These are phyloP conservation scores for Muscicapa comitata DNA, from an alignment of 2,797 vertebrate genomes.

Conservation along the genomic window DNA sequence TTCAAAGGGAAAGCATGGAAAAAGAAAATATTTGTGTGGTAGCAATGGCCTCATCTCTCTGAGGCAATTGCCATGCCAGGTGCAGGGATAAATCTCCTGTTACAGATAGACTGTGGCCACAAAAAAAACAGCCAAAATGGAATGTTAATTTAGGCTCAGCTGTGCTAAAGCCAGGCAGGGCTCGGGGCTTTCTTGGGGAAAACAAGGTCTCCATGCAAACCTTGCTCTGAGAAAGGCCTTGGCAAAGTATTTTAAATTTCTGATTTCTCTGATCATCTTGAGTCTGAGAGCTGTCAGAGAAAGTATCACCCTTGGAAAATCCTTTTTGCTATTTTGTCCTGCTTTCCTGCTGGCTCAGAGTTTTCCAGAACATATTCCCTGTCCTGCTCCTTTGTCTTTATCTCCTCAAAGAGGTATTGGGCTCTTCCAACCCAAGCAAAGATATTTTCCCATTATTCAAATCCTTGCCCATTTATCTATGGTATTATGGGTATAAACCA, in stretches of 20 bases:
- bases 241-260: background rate
- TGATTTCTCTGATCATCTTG: background rate
- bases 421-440: background rate
- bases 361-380: background rate
- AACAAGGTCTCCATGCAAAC: background rate
- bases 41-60: background rate
- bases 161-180: background rate
- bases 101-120: background rate
- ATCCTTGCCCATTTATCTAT: background rate
- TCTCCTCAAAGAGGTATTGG: background rate
- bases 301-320: background rate
- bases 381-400: background rate
- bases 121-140: background rate
- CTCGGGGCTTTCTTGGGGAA: background rate
- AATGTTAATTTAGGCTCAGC: conserved; percentile 51
- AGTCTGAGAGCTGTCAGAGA: background rate
- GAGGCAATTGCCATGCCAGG: conserved; percentile 24
- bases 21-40: conserved; percentile 21
- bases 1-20: background rate
- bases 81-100: background rate
- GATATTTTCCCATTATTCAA: background rate
- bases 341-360: background rate
- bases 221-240: background rate
- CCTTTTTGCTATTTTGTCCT: background rate
- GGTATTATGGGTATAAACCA: background rate